Evolutionary conservation across 2,113 vertebrate genomes (phyloP).

Genomic region (Cyprinodon tularosa): DNA sequence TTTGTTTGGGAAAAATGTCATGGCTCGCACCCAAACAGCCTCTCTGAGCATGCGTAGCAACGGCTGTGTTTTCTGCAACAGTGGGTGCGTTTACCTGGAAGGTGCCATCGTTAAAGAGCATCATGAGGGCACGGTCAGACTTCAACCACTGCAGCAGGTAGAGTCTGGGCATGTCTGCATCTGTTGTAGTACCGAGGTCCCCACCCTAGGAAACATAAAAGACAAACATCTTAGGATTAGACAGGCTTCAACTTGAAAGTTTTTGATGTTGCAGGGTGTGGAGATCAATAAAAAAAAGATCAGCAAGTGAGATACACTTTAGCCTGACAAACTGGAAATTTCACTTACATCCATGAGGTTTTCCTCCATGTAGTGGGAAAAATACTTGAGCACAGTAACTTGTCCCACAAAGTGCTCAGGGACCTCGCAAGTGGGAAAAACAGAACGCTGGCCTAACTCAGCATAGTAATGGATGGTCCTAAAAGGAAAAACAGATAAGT

Average conservation of each 20-base stretch:
- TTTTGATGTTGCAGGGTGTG: constrained; percentile 29
- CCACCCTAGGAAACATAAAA: constrained; percentile 84
- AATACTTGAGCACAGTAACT: constrained; percentile 97
- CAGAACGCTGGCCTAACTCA: constrained; percentile 90
- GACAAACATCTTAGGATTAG: constrained; percentile 27
- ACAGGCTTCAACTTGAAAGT: constrained; percentile 41
- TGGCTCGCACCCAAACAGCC: not conserved
- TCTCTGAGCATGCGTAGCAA: constrained; percentile 34
- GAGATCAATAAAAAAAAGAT: constrained; percentile 23
- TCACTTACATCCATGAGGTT: constrained; percentile 98
- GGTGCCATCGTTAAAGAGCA: constrained; percentile 98
- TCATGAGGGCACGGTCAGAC: constrained; percentile 97
- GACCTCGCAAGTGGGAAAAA: constrained; percentile 88
- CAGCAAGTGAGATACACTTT: not conserved
- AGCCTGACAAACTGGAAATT: constrained; percentile 9
- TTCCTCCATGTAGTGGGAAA: constrained; percentile 99
- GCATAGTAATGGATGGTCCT: constrained; percentile 98
- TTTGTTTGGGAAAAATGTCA: not conserved
- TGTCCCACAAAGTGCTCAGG: constrained; percentile 94
- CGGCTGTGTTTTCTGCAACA: not conserved
- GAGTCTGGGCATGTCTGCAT: constrained; percentile 88
- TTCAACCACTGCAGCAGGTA: constrained; percentile 98
- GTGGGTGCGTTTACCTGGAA: constrained; percentile 88
- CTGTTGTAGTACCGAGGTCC: constrained; percentile 87
- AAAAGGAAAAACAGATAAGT: constrained; percentile 11